These are phyloP conservation scores for Sternarchorhynchus goeldii DNA, from an alignment of 2,797 vertebrate species.

Conservation along the genomic window DNA sequence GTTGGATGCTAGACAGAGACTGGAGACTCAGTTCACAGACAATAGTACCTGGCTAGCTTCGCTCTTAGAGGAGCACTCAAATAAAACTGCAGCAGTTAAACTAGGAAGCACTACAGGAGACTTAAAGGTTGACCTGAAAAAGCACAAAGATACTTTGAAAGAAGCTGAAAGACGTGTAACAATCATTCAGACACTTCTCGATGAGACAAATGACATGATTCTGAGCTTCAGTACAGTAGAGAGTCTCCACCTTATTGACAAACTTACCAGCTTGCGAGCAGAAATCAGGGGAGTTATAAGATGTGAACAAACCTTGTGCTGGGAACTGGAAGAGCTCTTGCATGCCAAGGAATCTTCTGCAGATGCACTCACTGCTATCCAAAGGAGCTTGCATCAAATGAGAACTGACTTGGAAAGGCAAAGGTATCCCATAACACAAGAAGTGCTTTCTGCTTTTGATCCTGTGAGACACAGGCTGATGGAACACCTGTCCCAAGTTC, in stretches of 20 bases:
- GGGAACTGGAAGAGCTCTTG: constrained; percentile 73
- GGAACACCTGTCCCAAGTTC: constrained; percentile 72
- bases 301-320: constrained; percentile 63
- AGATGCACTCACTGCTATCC: constrained; percentile 64
- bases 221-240: constrained; percentile 65
- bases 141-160: constrained; percentile 68
- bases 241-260: constrained; percentile 70
- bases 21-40: constrained; percentile 73
- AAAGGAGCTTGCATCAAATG: constrained; percentile 66
- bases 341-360: constrained; percentile 65
- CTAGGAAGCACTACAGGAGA: constrained; percentile 65
- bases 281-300: constrained; percentile 67
- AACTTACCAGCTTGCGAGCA: constrained; percentile 67
- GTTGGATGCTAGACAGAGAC: constrained; percentile 75
- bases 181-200: constrained; percentile 68
- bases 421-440: constrained; percentile 66
- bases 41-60: constrained; percentile 74
- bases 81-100: constrained; percentile 58
- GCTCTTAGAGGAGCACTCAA: constrained; percentile 65
- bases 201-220: constrained; percentile 62
- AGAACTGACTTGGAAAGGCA: constrained; percentile 60
- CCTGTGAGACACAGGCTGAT: constrained; percentile 65
- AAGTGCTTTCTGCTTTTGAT: constrained; percentile 55
- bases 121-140: constrained; percentile 66
- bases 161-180: constrained; percentile 72